Percentiles rank a stretch among this genome's conserved stretches.
phyloP scores from a whole-genome alignment of 2,113 vertebrate genomes.

The Scalopus aquaticus region DNA sequence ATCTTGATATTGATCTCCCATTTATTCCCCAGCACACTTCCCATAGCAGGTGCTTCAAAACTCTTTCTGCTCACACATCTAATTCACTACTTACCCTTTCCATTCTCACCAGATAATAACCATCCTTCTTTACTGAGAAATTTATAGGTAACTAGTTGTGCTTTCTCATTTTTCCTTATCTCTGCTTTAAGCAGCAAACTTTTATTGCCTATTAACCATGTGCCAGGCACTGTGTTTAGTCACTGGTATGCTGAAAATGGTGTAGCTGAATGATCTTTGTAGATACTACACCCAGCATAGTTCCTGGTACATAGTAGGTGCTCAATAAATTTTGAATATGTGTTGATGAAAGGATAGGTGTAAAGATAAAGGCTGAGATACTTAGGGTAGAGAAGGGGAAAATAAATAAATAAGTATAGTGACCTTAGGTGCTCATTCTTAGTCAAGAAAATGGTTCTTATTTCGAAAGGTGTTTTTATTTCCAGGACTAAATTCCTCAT shows the following conservation, averaged over 20 bases:
- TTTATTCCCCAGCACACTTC: constrained; percentile 61
- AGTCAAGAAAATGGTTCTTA: neutral
- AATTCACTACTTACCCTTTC: constrained; percentile 64
- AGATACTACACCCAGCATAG: neutral
- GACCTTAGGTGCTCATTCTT: neutral
- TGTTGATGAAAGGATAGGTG: constrained; percentile 13
- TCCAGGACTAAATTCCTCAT: neutral
- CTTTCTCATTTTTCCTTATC: constrained; percentile 25
- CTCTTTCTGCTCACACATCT: constrained; percentile 56
- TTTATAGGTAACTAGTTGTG: constrained; percentile 17
- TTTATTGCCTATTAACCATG: neutral
- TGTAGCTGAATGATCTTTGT: neutral
- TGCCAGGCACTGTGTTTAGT: neutral
- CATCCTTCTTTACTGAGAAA: constrained; percentile 41
- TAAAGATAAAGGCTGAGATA: neutral
- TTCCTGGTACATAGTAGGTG: neutral
- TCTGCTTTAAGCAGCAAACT: constrained; percentile 37
- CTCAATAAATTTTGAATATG: neutral
- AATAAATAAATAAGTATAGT: neutral
- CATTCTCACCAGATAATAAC: constrained; percentile 68
- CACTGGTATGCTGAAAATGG: neutral
- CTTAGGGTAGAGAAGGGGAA: neutral
- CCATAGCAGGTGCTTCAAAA: constrained; percentile 51
- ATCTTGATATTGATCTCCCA: constrained; percentile 55
- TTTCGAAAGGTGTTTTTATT: neutral